Base-by-base conservation (phyloP, 2,113 vertebrate species). In the Malurus melanocephalus region DNA sequence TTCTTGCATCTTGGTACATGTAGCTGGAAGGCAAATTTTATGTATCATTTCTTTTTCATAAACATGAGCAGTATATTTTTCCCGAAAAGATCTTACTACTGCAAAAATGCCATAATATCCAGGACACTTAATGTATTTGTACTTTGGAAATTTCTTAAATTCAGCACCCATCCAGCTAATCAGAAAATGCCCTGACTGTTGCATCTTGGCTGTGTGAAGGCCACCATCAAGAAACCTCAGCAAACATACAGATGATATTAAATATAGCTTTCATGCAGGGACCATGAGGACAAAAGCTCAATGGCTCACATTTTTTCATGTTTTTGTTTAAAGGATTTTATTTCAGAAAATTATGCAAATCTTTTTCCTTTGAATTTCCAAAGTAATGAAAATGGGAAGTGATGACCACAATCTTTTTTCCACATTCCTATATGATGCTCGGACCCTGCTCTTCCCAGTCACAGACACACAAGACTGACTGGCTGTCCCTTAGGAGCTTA, bases 31-130 rank as follows among this genome's bases (percentile, higher is more conserved):
- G 61, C 61, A 89, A 80, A 69, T 1, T 3, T 45, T 73, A 20
- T 0, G 0, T 5, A 10, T 51, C 10, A 45, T 71, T 79, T 28
- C 16, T 67, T 40, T 85, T 74, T 51, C 0, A 0, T 38, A 45
- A 26, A n/a, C 2, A 10, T 10, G 16, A 61, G 13, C 32, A 62
- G 42, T 33, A 33, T 28, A 28, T 53, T 84, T 5, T 75, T 68
- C 33, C 20, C 17, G 48, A 32, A 76, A 76, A 64, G 7, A 30
- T 22, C 9, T 72, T 11, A 35, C 10, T 40, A 17, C 22, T 53
- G 10, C 1, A 11, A 59, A 76, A 93, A 76, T 85, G 35, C 12
- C 5, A 11, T 72, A 40, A 46, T 62, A 87, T 23, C 26, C 40
- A 71, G 43, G 23, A 55, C 17, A 26, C 26, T 66, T 78, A 74